phyloP scores from a whole-genome alignment of 2,113 vertebrate genomes.

The Sebastes schlegelii region DNA sequence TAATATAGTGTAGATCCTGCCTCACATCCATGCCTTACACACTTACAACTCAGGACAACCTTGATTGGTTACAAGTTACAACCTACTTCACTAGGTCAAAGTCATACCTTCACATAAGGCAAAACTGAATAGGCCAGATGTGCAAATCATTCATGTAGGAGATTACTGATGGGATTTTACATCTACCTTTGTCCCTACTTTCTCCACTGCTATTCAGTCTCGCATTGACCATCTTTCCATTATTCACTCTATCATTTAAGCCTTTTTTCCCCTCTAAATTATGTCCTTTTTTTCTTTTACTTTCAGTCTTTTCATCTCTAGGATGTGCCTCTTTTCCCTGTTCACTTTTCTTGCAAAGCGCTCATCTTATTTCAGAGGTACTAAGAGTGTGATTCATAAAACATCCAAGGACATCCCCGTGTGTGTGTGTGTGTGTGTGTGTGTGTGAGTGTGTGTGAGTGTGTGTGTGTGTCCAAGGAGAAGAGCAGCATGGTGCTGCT shows the following conservation, averaged over 20 bases:
- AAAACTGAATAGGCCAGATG: conserved; percentile 20
- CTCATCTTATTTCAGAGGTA: conserved; percentile 40
- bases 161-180: conserved; percentile 20
- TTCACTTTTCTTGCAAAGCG: conserved; percentile 1
- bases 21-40: neutral
- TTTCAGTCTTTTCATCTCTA: conserved; percentile 16
- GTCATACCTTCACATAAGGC: neutral
- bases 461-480: conserved; percentile 38
- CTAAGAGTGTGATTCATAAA: conserved; percentile 61
- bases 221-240: neutral
- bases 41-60: neutral
- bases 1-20: neutral
- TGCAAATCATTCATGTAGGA: conserved; percentile 23
- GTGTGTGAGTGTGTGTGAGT: conserved; percentile 25
- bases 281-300: neutral
- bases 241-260: neutral
- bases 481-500: conserved; percentile 51
- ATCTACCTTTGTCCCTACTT: neutral
- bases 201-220: neutral
- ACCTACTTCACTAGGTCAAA: conserved; percentile 13
- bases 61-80: neutral
- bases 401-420: conserved; percentile 66
- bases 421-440: conserved; percentile 17
- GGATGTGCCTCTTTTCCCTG: conserved; percentile 8
- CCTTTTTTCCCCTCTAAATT: neutral